These are phyloP conservation scores for Staurois parvus DNA, from an alignment of 2,797 vertebrate species.

Conservation along the genomic window DNA sequence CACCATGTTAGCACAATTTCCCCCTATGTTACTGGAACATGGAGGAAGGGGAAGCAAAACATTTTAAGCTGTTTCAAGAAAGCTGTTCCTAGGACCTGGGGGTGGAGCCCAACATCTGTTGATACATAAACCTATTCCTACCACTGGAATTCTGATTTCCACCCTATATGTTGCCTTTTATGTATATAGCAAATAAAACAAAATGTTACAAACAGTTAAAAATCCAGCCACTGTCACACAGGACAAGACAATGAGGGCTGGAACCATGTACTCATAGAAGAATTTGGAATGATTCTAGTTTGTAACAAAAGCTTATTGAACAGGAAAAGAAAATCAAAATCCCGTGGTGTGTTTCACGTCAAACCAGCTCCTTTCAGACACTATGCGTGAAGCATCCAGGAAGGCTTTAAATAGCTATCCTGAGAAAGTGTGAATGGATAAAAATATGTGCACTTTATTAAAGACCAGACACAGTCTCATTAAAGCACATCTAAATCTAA, in stretches of 20 bases:
- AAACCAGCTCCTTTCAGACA: constrained; percentile 2
- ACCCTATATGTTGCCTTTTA: too few relatives aligned
- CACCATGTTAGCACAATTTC: too few relatives aligned
- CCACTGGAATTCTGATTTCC: too few relatives aligned
- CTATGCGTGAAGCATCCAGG: constrained; percentile 1
- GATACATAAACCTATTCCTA: too few relatives aligned
- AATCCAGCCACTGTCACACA: background rate
- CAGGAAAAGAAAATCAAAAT: constrained; percentile 30
- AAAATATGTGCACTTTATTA: background rate
- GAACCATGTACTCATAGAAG: background rate
- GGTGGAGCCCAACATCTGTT: too few relatives aligned
- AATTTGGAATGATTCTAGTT: background rate
- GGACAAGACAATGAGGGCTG: background rate
- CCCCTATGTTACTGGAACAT: too few relatives aligned
- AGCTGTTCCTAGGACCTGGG: too few relatives aligned
- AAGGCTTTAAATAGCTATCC: constrained; percentile 11
- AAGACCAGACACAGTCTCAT: background rate
- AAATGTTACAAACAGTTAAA: background rate
- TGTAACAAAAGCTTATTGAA: constrained; percentile 8
- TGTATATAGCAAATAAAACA: too few relatives aligned
- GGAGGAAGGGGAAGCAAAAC: too few relatives aligned
- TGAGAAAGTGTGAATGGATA: constrained; percentile 2
- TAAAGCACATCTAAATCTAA: background rate
- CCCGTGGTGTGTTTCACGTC: constrained; percentile 21
- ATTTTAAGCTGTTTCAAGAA: too few relatives aligned